These are phyloP conservation scores for Nansenia antarctica DNA, from an alignment of 2,113 vertebrate genomes.

Conservation along the genomic window DNA sequence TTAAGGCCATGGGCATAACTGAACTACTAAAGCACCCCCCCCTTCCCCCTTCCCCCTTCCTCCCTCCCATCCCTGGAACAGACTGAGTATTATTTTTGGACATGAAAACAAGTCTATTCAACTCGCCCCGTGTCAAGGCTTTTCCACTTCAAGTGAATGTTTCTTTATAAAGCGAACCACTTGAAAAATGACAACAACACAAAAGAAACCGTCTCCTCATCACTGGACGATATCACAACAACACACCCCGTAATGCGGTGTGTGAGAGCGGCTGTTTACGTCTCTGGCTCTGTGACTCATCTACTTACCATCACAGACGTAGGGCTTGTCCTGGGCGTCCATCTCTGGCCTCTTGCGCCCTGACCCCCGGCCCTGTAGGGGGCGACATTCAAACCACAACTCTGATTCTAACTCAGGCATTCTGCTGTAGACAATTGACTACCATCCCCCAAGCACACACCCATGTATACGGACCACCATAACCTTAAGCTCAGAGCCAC, in stretches of 20 bases:
- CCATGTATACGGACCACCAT: too few relatives aligned
- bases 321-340: constrained; percentile 94
- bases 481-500: too few relatives aligned
- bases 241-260: neutral
- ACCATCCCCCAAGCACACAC: too few relatives aligned
- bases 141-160: neutral
- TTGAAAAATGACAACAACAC: too few relatives aligned
- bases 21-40: too few relatives aligned
- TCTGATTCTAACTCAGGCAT: neutral
- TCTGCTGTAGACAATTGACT: too few relatives aligned
- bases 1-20: neutral
- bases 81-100: neutral
- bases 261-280: neutral
- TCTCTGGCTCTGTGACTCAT: neutral
- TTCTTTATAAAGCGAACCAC: neutral
- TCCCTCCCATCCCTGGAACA: too few relatives aligned
- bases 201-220: too few relatives aligned
- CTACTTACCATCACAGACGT: constrained; percentile 97
- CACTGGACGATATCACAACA: neutral
- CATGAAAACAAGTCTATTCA: neutral
- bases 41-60: too few relatives aligned
- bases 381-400: neutral
- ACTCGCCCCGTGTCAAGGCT: too few relatives aligned
- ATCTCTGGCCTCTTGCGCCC: constrained; percentile 88
- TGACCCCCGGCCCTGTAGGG: constrained; percentile 87